Conservation (phyloP, 2,888 invertebrate species). For the Hypercompe scribonia region DNA sequence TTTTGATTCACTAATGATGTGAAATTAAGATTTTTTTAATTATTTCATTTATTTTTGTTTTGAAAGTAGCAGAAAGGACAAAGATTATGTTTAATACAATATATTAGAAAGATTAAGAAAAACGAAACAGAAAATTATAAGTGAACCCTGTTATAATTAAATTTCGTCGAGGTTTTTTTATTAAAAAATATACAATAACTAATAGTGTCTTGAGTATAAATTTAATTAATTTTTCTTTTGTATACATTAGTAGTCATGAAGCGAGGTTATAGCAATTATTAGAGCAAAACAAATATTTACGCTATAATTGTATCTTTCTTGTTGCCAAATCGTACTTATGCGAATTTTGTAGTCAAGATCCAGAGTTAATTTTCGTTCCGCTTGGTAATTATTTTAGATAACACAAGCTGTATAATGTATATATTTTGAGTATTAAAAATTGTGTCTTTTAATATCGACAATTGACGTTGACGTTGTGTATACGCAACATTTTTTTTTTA, state of each 20-base stretch:
- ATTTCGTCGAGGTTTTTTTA: too few species aligned
- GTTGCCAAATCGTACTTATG: slow-evolving; percentile 42
- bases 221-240: background rate
- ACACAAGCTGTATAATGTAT: background rate
- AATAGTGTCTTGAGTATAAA: background rate
- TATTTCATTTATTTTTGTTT: too few species aligned
- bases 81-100: too few species aligned
- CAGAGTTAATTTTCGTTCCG: too few species aligned
- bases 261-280: background rate
- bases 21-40: too few species aligned
- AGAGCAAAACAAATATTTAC: background rate
- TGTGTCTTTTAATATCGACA: background rate
- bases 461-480: background rate
- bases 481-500: background rate
- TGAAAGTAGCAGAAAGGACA: too few species aligned
- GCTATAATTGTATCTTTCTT: slow-evolving; percentile 10
- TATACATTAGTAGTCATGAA: background rate
- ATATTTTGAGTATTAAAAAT: background rate
- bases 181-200: background rate
- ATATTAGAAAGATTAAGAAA: background rate
- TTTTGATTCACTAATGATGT: too few species aligned
- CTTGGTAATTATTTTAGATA: background rate
- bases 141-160: background rate
- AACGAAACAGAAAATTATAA: background rate
- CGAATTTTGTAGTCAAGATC: slow-evolving; percentile 5